Evolutionary conservation across 1,140 invertebrate genomes (phyloP).

Genomic region (Drosophila auraria): DNA sequence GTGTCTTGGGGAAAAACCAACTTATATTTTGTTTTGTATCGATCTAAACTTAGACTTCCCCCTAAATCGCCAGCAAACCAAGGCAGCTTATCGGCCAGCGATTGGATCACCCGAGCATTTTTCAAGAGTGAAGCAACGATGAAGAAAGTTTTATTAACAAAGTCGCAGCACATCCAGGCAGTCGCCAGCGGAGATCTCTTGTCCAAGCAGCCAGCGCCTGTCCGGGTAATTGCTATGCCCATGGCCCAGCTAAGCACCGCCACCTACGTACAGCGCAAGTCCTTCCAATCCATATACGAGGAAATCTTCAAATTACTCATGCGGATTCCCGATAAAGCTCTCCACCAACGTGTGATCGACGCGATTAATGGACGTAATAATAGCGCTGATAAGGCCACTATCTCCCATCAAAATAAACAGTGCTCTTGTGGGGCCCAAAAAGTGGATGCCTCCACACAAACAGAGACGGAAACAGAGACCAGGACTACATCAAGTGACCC

Average conservation of each 20-base stretch:
- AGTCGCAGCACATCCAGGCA: slow-evolving; percentile 48
- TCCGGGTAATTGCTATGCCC: slow-evolving; percentile 23
- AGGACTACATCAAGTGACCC: neutral
- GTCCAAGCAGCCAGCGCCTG: slow-evolving; percentile 17
- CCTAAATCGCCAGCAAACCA: slow-evolving; percentile 7
- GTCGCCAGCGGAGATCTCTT: slow-evolving; percentile 14
- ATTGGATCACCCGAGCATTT: neutral
- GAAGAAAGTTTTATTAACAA: slow-evolving; percentile 75
- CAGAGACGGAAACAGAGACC: slow-evolving; percentile 10
- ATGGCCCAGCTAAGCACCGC: slow-evolving; percentile 32
- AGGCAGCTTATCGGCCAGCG: neutral
- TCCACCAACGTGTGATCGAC: slow-evolving; percentile 73
- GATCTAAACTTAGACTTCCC: slow-evolving; percentile 47
- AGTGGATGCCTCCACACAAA: slow-evolving; percentile 61
- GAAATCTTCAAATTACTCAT: slow-evolving; percentile 75
- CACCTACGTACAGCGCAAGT: slow-evolving; percentile 68
- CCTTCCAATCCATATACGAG: slow-evolving; percentile 56
- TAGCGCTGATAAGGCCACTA: slow-evolving; percentile 53
- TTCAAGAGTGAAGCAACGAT: slow-evolving; percentile 21
- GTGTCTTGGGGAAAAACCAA: slow-evolving; percentile 71
- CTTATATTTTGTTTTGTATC: slow-evolving; percentile 34
- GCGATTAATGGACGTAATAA: slow-evolving; percentile 62
- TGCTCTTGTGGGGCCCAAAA: slow-evolving; percentile 45
- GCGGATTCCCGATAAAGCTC: slow-evolving; percentile 69
- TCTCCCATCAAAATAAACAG: slow-evolving; percentile 47